phyloP scores from a whole-genome alignment of 2,113 vertebrate genomes.

The Cisticola juncidis region DNA sequence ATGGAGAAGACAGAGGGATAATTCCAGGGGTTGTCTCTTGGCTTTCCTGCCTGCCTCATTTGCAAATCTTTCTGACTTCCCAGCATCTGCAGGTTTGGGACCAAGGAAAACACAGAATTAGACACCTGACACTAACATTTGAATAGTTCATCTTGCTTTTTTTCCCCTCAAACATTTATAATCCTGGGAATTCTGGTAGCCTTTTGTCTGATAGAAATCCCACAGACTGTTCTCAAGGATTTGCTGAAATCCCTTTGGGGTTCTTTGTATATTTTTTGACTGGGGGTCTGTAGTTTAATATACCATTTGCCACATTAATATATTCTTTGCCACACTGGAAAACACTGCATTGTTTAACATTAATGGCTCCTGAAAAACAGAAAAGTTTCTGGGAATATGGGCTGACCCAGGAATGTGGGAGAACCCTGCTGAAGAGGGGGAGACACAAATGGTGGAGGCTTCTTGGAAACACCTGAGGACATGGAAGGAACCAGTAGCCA shows the following conservation, averaged over 20 bases:
- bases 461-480: background rate
- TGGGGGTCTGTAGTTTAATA: background rate
- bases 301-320: background rate
- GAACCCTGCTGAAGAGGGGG: background rate
- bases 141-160: background rate
- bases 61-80: background rate
- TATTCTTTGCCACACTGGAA: background rate
- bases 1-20: background rate
- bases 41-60: background rate
- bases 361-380: background rate
- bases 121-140: background rate
- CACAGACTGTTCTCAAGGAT: background rate
- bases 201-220: background rate
- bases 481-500: background rate
- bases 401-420: background rate
- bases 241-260: background rate
- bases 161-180: background rate
- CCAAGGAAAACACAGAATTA: background rate
- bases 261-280: background rate
- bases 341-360: background rate
- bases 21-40: background rate
- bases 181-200: background rate
- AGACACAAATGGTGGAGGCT: background rate
- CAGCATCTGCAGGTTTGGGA: background rate
- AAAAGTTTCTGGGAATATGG: background rate